These are phyloP conservation scores for Sebastes minor DNA, from an alignment of 2,797 vertebrate genomes.

Conservation along the genomic window DNA sequence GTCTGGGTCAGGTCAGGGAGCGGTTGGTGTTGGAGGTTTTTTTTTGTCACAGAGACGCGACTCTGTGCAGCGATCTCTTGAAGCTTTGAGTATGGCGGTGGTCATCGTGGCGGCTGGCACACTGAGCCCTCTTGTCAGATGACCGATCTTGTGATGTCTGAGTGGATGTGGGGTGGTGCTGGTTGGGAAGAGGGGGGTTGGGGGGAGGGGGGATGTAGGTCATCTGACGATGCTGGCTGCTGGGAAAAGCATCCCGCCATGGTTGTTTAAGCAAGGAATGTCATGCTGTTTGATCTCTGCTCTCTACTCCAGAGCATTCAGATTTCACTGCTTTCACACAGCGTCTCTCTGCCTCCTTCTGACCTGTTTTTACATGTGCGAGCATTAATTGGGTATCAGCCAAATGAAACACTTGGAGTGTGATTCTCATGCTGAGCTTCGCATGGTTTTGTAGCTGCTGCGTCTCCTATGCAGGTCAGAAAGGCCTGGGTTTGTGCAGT, in stretches of 20 bases:
- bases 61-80: not conserved
- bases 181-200: not conserved
- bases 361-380: conserved; percentile 10
- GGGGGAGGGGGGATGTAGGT: conserved; percentile 20
- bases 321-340: not conserved
- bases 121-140: conserved; percentile 55
- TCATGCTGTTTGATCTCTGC: conserved; percentile 52
- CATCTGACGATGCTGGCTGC: conserved; percentile 56
- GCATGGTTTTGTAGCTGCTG: not conserved
- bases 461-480: conserved; percentile 31
- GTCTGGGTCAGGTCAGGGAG: not conserved
- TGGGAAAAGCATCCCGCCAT: conserved; percentile 34
- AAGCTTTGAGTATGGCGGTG: not conserved
- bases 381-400: conserved; percentile 25
- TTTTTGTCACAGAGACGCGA: not conserved
- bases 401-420: not conserved
- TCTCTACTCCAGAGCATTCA: conserved; percentile 10
- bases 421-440: not conserved
- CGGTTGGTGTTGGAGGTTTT: not conserved
- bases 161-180: conserved; percentile 9
- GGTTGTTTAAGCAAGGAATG: conserved; percentile 64
- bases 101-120: conserved; percentile 13
- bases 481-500: conserved; percentile 31
- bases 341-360: not conserved
- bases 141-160: conserved; percentile 76